phyloP scores from a whole-genome alignment of 2,113 vertebrate genomes.

The Xyliphius kryptos region DNA sequence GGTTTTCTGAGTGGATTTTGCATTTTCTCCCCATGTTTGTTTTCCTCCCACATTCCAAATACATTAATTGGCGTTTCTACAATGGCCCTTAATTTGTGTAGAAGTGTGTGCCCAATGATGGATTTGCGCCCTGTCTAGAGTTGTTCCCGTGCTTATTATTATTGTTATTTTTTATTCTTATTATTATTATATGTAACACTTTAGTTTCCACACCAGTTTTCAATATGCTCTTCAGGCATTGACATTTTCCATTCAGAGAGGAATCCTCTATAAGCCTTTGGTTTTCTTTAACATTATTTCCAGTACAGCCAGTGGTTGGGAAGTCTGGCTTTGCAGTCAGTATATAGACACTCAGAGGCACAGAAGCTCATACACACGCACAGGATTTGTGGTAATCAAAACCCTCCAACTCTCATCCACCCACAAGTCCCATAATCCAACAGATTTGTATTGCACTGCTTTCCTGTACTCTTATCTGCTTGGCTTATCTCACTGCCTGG shows the following conservation, averaged over 20 bases:
- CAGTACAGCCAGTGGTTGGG: not conserved
- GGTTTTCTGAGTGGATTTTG: too few species aligned
- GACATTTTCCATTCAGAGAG: not conserved
- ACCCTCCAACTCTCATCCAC: constrained; percentile 51
- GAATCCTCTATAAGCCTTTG: not conserved
- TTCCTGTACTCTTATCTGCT: constrained; percentile 56
- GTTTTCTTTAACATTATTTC: not conserved
- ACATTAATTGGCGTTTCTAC: too few species aligned
- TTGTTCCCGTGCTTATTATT: too few species aligned
- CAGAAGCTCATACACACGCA: constrained; percentile 11
- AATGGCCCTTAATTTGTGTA: too few species aligned
- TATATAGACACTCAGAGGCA: constrained; percentile 6
- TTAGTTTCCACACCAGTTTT: too few species aligned
- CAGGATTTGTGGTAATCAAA: constrained; percentile 15
- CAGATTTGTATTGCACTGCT: constrained; percentile 61
- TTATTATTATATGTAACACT: too few species aligned
- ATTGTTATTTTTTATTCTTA: too few species aligned
- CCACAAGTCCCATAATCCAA: constrained; percentile 66
- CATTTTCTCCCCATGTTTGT: too few species aligned
- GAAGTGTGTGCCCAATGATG: too few species aligned
- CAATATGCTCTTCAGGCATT: too few species aligned
- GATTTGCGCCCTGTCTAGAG: too few species aligned
- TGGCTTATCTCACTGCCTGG: constrained; percentile 63
- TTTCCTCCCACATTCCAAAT: too few species aligned
- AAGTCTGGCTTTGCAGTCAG: constrained; percentile 1